Conservation (phyloP, 2,888 invertebrate species). For the Limulus polyphemus region DNA sequence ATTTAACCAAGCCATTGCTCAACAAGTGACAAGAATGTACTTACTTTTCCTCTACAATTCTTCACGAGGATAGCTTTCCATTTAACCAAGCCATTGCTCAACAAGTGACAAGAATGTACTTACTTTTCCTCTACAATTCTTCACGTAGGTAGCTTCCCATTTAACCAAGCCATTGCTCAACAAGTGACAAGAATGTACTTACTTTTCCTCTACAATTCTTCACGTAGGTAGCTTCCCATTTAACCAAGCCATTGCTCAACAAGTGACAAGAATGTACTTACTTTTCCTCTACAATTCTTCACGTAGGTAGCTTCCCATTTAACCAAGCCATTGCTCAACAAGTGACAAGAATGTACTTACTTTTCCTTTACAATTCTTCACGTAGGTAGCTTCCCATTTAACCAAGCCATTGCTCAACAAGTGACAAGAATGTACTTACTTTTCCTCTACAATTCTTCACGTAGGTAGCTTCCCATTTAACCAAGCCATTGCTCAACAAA, state of each 20-base stretch:
- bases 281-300: constrained; percentile 17
- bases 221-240: constrained; percentile 19
- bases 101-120: constrained; percentile 7
- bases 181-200: constrained; percentile 7
- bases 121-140: constrained; percentile 20
- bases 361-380: constrained; percentile 17
- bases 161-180: constrained; percentile 7
- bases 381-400: constrained; percentile 19
- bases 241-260: constrained; percentile 7
- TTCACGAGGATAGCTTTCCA: constrained; percentile 19
- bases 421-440: constrained; percentile 12
- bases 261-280: constrained; percentile 11
- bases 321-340: constrained; percentile 9
- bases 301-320: constrained; percentile 19
- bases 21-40: constrained; percentile 9
- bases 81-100: constrained; percentile 7
- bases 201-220: constrained; percentile 20
- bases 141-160: constrained; percentile 19
- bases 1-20: constrained; percentile 8
- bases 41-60: constrained; percentile 19
- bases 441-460: constrained; percentile 17
- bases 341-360: constrained; percentile 11
- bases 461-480: constrained; percentile 19
- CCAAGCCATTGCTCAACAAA: constrained; percentile 7
- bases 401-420: constrained; percentile 8